These are phyloP conservation scores for Limanda limanda DNA, from an alignment of 2,113 vertebrate species.

Conservation along the genomic window DNA sequence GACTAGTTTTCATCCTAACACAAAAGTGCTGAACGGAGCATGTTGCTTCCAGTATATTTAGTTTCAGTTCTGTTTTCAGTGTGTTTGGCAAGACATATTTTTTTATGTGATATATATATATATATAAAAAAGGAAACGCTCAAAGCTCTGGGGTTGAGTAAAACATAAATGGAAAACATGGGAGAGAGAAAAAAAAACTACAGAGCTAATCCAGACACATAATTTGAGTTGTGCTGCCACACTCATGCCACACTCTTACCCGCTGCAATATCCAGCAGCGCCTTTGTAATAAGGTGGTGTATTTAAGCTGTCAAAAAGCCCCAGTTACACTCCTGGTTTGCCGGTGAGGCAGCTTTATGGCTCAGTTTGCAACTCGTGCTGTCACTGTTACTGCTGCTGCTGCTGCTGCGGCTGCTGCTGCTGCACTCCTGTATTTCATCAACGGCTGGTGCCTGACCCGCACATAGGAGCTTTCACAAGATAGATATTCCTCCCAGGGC, in stretches of 20 bases:
- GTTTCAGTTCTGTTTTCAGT: constrained; percentile 61
- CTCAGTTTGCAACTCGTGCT: constrained; percentile 27
- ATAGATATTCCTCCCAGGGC: constrained; percentile 8
- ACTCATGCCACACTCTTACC: neutral
- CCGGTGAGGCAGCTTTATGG: constrained; percentile 33
- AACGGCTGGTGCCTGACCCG: constrained; percentile 16
- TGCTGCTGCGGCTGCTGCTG: neutral
- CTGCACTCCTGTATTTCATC: constrained; percentile 41
- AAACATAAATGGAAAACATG: constrained; percentile 10
- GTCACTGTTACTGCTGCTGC: constrained; percentile 20
- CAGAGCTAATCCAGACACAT: constrained; percentile 22
- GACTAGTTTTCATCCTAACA: neutral
- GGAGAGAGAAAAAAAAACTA: neutral
- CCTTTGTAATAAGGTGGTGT: constrained; percentile 32
- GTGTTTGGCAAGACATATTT: constrained; percentile 22
- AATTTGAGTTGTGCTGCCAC: neutral
- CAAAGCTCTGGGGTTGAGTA: neutral
- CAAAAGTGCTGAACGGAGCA: constrained; percentile 10
- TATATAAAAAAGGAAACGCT: neutral
- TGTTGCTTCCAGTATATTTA: constrained; percentile 12
- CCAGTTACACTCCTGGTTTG: constrained; percentile 11
- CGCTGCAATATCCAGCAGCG: constrained; percentile 19
- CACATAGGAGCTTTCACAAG: constrained; percentile 18
- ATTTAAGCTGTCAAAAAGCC: constrained; percentile 45
- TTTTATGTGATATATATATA: neutral